Conservation (phyloP, 1,140 invertebrate species). For the Globodera rostochiensis region DNA sequence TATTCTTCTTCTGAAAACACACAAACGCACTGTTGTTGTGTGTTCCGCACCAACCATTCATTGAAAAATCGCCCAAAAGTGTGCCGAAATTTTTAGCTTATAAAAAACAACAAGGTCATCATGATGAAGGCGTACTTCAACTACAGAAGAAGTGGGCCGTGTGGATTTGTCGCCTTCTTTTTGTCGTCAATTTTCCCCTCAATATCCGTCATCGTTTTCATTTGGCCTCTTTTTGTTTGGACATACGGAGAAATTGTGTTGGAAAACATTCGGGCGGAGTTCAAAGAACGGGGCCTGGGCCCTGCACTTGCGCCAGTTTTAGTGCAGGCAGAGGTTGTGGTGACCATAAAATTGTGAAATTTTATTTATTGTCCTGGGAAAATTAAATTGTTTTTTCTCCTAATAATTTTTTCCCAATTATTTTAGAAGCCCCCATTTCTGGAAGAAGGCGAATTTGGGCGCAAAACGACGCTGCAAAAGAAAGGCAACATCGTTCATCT, state of each 20-base stretch:
- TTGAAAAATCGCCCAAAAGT: neutral
- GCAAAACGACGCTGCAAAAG: slow-evolving; percentile 14
- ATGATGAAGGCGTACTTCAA: neutral
- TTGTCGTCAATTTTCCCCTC: slow-evolving; percentile 1
- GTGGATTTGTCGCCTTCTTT: slow-evolving; percentile 9
- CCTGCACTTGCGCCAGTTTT: neutral
- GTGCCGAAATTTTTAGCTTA: neutral
- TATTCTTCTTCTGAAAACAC: neutral
- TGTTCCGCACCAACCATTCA: neutral
- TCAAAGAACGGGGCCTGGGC: neutral
- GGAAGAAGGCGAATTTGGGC: neutral
- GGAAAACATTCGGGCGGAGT: neutral
- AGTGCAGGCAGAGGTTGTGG: neutral
- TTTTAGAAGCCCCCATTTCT: neutral
- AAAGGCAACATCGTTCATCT: slow-evolving; percentile 33
- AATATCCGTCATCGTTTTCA: slow-evolving; percentile 7
- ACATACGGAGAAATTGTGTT: neutral
- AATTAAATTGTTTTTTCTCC: too few species aligned
- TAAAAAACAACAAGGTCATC: neutral
- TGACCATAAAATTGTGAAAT: neutral
- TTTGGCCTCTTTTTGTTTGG: neutral
- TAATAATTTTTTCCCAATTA: too few species aligned
- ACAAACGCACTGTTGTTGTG: neutral
- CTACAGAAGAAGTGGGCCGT: neutral
- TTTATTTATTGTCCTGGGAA: too few species aligned